Evolutionary conservation across 2,888 invertebrate species (phyloP).

Genomic region (Sericinus montela): DNA sequence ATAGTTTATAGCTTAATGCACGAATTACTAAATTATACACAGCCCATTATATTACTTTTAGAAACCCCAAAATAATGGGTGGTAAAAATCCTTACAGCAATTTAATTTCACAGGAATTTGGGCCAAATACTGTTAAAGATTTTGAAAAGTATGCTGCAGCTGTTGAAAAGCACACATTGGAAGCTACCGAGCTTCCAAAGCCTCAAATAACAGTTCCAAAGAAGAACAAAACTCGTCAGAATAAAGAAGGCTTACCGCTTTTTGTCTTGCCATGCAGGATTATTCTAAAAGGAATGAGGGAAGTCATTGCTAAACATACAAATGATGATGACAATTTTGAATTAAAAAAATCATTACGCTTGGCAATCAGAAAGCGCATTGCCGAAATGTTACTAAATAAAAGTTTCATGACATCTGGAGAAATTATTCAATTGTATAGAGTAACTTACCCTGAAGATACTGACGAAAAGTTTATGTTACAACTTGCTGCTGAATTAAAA

Average conservation of each 20-base stretch:
- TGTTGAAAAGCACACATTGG: slow-evolving; percentile 2
- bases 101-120: slow-evolving; percentile 32
- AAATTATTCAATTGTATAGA: slow-evolving; percentile 28
- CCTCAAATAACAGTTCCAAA: slow-evolving; percentile 8
- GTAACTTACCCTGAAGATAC: slow-evolving; percentile 22
- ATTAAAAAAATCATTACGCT: slow-evolving; percentile 19
- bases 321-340: background rate
- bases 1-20: no score
- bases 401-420: slow-evolving; percentile 14
- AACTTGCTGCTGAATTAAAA: slow-evolving; percentile 23
- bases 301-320: background rate
- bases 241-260: slow-evolving; percentile 15
- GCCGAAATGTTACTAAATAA: slow-evolving; percentile 24
- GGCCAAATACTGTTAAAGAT: slow-evolving; percentile 25
- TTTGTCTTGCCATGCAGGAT: slow-evolving; percentile 23
- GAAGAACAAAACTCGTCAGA: background rate
- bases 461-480: slow-evolving; percentile 28
- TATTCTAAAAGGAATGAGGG: slow-evolving; percentile 21
- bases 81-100: background rate
- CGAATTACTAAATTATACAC: no score
- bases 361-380: slow-evolving; percentile 27
- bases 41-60: background rate
- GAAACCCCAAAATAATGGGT: background rate
- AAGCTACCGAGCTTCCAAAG: slow-evolving; percentile 2
- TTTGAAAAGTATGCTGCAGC: slow-evolving; percentile 15